phyloP scores from a whole-genome alignment of 2,797 vertebrate species.

The Brachyrhaphis roseni region DNA sequence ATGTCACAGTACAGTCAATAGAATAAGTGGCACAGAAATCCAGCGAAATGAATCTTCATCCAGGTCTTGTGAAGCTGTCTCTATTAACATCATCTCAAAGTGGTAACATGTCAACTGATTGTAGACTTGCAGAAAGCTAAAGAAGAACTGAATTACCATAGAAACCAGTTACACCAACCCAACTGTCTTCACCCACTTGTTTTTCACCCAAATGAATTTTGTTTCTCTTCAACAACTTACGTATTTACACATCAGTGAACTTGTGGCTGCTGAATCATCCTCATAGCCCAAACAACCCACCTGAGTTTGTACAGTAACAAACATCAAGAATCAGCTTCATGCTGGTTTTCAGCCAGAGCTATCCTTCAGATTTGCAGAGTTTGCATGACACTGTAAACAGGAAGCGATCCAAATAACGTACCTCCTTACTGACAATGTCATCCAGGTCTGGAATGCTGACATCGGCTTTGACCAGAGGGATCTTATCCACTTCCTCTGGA shows the following conservation, averaged over 20 bases:
- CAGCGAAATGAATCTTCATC: background rate
- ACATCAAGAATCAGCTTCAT: constrained; percentile 24
- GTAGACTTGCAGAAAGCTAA: background rate
- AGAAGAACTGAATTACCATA: constrained; percentile 16
- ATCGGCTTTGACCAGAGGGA: constrained; percentile 96
- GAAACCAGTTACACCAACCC: constrained; percentile 30
- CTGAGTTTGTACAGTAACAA: constrained; percentile 62
- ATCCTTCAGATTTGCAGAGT: background rate
- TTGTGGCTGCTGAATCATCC: constrained; percentile 58
- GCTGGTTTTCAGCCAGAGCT: background rate
- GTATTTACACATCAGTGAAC: constrained; percentile 57
- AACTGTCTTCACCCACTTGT: constrained; percentile 24
- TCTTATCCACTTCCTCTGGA: constrained; percentile 97
- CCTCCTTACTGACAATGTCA: constrained; percentile 94
- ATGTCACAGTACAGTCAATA: background rate
- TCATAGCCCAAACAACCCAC: constrained; percentile 73
- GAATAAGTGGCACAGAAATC: background rate
- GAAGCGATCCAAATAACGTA: constrained; percentile 63
- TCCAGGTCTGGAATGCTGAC: constrained; percentile 96
- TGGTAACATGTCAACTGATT: background rate
- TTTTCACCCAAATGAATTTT: constrained; percentile 39
- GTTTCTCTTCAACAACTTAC: constrained; percentile 64
- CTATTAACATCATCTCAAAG: background rate
- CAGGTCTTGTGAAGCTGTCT: constrained; percentile 7
- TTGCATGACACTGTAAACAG: background rate